Evolutionary conservation across 64 coral and sea anemone species (phyloP).

Genomic region (Stylophora pistillata): DNA sequence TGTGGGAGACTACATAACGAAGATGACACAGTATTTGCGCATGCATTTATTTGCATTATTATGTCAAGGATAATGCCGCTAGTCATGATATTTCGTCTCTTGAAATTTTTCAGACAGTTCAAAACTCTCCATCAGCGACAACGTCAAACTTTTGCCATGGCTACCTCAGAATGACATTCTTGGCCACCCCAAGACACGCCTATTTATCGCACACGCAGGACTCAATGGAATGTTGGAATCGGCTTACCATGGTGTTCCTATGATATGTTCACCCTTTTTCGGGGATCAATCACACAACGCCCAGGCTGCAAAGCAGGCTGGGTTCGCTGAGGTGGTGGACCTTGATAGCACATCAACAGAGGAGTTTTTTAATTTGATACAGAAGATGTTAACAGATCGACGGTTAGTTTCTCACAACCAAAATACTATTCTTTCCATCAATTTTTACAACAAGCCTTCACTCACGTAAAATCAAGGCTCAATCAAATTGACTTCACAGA

Average conservation of each 20-base stretch:
- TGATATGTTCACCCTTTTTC: constrained; percentile 62
- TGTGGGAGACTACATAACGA: too few relatives aligned
- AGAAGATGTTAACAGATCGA: not conserved
- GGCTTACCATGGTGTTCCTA: constrained; percentile 49
- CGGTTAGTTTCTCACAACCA: not conserved
- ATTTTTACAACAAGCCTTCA: too few relatives aligned
- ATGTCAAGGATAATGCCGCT: not conserved
- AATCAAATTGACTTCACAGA: too few relatives aligned
- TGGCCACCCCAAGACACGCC: constrained; percentile 33
- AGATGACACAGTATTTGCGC: too few relatives aligned
- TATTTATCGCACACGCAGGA: constrained; percentile 61
- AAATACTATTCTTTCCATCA: too few relatives aligned
- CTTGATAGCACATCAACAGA: not conserved
- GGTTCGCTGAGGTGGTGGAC: constrained; percentile 29
- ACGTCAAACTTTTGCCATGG: constrained; percentile 46
- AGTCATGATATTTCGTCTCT: too few relatives aligned
- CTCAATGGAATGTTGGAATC: constrained; percentile 41
- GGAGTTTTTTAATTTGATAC: constrained; percentile 33
- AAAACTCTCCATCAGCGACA: not conserved
- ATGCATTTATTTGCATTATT: too few relatives aligned
- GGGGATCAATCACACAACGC: constrained; percentile 43
- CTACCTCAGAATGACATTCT: constrained; percentile 68
- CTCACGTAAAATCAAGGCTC: too few relatives aligned
- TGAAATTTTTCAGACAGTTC: not conserved
- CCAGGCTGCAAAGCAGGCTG: not conserved